Conservation (phyloP, 30 jellyfish, hydroid and myxozoan genomes). For the Cassiopea andromeda region DNA sequence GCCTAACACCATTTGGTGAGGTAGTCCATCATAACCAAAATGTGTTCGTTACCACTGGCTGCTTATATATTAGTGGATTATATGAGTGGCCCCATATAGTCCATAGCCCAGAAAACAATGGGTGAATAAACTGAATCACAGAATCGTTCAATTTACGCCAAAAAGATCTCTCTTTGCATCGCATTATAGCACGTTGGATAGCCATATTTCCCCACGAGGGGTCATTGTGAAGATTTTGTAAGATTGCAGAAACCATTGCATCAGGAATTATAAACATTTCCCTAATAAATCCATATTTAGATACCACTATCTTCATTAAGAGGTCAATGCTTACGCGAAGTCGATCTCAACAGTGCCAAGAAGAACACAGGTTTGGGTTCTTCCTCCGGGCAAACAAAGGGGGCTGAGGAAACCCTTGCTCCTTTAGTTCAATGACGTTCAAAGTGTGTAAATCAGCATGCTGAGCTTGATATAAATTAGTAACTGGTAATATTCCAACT, state of each 20-base stretch:
- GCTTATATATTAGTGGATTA: too few relatives aligned
- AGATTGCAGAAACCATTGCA: not conserved
- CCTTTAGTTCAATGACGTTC: not conserved
- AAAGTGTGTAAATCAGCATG: not conserved
- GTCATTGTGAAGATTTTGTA: conserved; percentile 41
- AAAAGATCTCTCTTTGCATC: not conserved
- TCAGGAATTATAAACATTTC: not conserved
- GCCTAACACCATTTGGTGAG: conserved; percentile 29
- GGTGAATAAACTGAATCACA: conserved; percentile 9
- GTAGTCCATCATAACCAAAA: not conserved
- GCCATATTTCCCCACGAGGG: conserved; percentile 14
- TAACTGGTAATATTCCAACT: too few relatives aligned
- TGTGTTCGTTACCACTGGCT: not conserved
- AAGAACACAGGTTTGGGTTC: conserved; percentile 1
- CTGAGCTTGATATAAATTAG: not conserved
- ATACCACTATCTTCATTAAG: not conserved
- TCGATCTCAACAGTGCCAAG: conserved; percentile 52
- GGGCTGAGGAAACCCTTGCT: conserved; percentile 14
- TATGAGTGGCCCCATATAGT: conserved; percentile 36
- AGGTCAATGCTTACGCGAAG: not conserved
- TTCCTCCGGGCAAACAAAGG: conserved; percentile 30
- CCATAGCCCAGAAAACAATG: conserved; percentile 33
- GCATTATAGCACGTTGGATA: not conserved
- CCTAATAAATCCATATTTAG: not conserved
- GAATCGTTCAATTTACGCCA: not conserved